phyloP scores from a whole-genome alignment of 2,888 invertebrate genomes.

The Sesamia inferens region DNA sequence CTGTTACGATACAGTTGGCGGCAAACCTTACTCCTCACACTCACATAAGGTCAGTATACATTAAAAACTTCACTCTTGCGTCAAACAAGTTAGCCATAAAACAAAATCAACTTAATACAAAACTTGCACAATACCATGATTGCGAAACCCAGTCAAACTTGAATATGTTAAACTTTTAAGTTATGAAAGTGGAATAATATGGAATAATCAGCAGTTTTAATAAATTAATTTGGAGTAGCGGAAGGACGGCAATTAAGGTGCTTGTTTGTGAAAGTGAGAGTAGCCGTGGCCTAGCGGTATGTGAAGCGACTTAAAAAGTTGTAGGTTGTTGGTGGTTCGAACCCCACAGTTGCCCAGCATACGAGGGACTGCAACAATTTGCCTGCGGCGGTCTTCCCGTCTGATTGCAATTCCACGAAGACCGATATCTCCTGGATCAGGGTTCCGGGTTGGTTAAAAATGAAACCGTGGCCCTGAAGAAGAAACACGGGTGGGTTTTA shows the following conservation, averaged over 20 bases:
- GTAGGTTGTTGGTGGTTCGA: no score
- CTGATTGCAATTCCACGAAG: no score
- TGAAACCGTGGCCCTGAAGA: no score
- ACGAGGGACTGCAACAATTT: no score
- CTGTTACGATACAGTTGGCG: constrained; percentile 1
- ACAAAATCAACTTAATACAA: constrained; percentile 20
- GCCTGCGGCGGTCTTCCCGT: no score
- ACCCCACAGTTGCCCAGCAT: no score
- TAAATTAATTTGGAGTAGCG: background rate
- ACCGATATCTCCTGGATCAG: no score
- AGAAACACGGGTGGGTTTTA: no score
- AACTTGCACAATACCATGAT: constrained; percentile 30
- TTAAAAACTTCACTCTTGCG: constrained; percentile 30
- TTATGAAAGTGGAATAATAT: constrained; percentile 29
- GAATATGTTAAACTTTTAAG: constrained; percentile 21
- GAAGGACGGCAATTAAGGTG: background rate
- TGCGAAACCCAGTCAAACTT: constrained; percentile 29
- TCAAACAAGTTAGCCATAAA: constrained; percentile 10
- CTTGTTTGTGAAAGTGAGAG: constrained; percentile 1
- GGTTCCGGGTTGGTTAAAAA: no score
- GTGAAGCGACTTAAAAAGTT: no score
- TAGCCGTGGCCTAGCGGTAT: no score
- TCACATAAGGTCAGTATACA: constrained; percentile 3
- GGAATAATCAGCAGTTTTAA: background rate
- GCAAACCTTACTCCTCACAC: constrained; percentile 6